Conservation (phyloP, 2,888 invertebrate species). For the Macrophya annulata region DNA sequence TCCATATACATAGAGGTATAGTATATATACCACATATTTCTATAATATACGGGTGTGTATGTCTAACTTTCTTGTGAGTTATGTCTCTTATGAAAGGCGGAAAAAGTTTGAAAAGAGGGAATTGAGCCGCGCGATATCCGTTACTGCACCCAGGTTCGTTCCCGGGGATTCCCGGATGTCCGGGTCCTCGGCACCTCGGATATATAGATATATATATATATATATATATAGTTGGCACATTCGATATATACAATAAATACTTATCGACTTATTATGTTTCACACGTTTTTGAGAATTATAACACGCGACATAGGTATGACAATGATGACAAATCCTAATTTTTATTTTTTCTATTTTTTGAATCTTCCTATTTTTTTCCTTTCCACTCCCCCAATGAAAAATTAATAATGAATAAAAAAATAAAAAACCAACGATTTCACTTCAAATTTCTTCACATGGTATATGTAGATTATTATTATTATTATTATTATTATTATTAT, state of each 20-base stretch:
- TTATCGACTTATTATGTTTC: neutral
- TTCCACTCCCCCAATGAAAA: no score
- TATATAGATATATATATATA: neutral
- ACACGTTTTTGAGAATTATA: neutral
- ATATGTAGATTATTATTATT: no score
- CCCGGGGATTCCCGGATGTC: constrained; percentile 48
- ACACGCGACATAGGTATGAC: neutral
- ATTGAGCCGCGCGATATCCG: constrained; percentile 43
- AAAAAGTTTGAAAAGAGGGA: constrained; percentile 36
- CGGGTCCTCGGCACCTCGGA: constrained; percentile 38
- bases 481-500: no score
- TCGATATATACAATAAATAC: neutral
- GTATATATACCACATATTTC: neutral
- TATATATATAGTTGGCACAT: neutral
- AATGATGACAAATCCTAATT: neutral
- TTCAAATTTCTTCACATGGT: no score
- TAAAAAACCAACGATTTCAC: no score
- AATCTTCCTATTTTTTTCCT: neutral
- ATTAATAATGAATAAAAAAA: no score
- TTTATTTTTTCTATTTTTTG: neutral
- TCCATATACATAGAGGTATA: neutral
- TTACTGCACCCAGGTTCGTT: neutral
- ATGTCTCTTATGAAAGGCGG: constrained; percentile 39
- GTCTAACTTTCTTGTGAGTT: constrained; percentile 34
- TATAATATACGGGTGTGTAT: neutral